Evolutionary conservation across 1,140 invertebrate genomes (phyloP).

Genomic region (Musca domestica): DNA sequence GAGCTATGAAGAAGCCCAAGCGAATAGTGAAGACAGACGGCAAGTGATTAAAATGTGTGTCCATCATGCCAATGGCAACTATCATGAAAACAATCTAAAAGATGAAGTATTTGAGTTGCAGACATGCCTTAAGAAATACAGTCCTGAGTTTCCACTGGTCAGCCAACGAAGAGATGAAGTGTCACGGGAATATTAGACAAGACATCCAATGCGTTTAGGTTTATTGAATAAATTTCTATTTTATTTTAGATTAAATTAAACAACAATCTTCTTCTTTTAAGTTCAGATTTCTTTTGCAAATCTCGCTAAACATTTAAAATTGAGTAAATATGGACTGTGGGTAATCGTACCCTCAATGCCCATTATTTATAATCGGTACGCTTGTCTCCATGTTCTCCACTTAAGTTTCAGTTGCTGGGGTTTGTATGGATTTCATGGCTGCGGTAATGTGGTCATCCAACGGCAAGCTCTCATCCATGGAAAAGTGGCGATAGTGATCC

Average conservation of each 20-base stretch:
- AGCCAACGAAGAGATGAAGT: not conserved
- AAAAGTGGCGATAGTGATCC: slow-evolving; percentile 72
- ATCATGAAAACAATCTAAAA: not conserved
- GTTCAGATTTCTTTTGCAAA: too few species aligned
- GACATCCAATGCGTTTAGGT: not conserved
- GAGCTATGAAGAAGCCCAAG: slow-evolving; percentile 2
- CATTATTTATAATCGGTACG: not conserved
- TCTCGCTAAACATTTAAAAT: not conserved
- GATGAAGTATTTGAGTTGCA: not conserved
- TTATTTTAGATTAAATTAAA: not conserved
- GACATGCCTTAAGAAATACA: not conserved
- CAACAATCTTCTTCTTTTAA: not conserved
- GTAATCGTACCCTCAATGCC: not conserved
- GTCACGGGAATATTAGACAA: slow-evolving; percentile 12
- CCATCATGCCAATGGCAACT: slow-evolving; percentile 9
- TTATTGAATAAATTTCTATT: slow-evolving; percentile 19
- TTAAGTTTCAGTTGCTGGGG: not conserved
- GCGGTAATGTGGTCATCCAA: slow-evolving; percentile 67
- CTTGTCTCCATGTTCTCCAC: not conserved
- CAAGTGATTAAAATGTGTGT: not conserved
- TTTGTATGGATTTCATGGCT: slow-evolving; percentile 53
- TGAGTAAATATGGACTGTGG: not conserved
- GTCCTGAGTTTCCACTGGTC: not conserved
- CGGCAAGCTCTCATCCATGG: slow-evolving; percentile 58
- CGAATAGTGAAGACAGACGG: not conserved